Base-by-base conservation (phyloP, 2,888 invertebrate genomes). In the Hoplodrina ambigua region DNA sequence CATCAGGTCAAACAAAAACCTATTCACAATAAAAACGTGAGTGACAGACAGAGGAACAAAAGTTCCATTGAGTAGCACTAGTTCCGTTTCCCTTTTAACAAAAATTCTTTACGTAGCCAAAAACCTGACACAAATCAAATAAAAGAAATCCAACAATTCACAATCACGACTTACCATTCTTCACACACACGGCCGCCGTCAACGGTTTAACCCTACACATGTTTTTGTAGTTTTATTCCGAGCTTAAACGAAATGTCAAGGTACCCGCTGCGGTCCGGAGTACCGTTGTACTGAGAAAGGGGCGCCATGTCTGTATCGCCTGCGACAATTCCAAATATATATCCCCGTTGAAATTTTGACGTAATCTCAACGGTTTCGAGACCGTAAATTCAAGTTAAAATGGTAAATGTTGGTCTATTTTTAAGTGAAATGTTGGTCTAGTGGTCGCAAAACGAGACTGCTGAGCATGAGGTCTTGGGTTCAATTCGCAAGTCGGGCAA, bases 211-310 rank as follows among this genome's bases (percentile, higher is more conserved):
- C 71, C 76, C 63, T 63, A 61, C 79, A 74, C 66, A 71, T 68
- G 65, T 75, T 78, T 78, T 75, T 82, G 81, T 84, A 86, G 81
- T 87, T 86, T 84, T 85, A 87, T 84, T 80, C 78, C 80, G 57
- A 74, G 69, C 71, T 80, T 78, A 62, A 85, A 75, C 82, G 75
- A 85, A 87, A 87, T 87, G 83, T 85, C 87, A 86, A 82, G 84
- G 83, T 82, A 80, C 11, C 73, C 72, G 69, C 69, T 66, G 73
- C 73, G 78, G 62, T 74, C 61, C 73, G 52, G 78, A 71, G 77
- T 80, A 75, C 59, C 58, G 72, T 56, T 57, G 75, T 75, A 61
- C 78, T 46, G 19, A 62, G 67, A 69, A 75, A 74, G 79, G 85
- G 79, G 75, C 46, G 64, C 63, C 70, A 73, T 75, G 76, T 78